phyloP scores from a whole-genome alignment of 1,140 invertebrate species.

The Reticulitermes speratus region DNA sequence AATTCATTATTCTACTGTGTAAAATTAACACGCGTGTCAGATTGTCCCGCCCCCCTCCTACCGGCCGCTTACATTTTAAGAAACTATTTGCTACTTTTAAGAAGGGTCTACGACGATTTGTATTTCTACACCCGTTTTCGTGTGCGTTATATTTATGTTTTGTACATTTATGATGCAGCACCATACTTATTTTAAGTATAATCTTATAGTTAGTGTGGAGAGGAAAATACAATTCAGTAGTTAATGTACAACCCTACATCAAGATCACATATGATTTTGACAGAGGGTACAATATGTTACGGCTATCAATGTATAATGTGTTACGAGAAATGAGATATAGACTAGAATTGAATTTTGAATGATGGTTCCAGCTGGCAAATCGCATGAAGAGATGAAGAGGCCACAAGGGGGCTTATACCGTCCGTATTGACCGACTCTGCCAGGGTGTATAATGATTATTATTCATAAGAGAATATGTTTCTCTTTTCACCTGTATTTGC shows the following conservation, averaged over 20 bases:
- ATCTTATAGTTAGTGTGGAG: background rate
- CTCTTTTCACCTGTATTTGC: conserved; percentile 27
- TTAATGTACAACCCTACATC: conserved; percentile 9
- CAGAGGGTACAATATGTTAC: background rate
- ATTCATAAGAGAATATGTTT: conserved; percentile 22
- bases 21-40: background rate
- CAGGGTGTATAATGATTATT: conserved; percentile 25
- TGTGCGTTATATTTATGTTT: background rate
- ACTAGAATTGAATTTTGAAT: conserved; percentile 16
- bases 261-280: conserved; percentile 18
- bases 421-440: conserved; percentile 2
- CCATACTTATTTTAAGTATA: background rate
- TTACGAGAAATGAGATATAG: background rate
- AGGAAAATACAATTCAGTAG: background rate
- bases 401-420: conserved; percentile 11
- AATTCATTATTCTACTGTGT: background rate
- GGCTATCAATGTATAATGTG: background rate
- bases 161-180: background rate
- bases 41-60: background rate
- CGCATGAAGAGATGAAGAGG: background rate
- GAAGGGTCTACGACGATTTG: background rate
- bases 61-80: background rate
- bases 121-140: background rate
- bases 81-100: conserved; percentile 1
- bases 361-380: conserved; percentile 13